Evolutionary conservation across 2,797 vertebrate species (phyloP).

Genomic region (Amblyopsis hoosieri): DNA sequence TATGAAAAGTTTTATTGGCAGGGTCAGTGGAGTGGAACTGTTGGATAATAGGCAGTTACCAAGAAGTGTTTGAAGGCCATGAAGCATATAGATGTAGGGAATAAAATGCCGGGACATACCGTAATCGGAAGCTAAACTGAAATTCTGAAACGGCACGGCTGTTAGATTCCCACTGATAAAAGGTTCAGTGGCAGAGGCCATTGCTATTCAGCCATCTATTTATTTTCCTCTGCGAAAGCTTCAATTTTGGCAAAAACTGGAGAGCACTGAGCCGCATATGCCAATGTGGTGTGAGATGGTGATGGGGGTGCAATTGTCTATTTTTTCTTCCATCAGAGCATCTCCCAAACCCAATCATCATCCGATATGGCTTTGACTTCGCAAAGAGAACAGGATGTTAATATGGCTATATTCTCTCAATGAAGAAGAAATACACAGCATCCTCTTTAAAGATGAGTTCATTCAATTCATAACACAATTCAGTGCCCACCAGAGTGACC

Average conservation of each 20-base stretch:
- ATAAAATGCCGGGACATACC: conserved; percentile 98
- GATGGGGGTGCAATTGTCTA: conserved; percentile 66
- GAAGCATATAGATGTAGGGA: conserved; percentile 98
- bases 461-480: conserved; percentile 79
- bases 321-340: conserved; percentile 63
- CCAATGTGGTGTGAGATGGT: conserved; percentile 80
- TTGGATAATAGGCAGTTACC: conserved; percentile 99
- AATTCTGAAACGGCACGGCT: conserved; percentile 87
- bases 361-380: conserved; percentile 80
- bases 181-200: conserved; percentile 82
- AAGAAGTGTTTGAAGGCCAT: conserved; percentile 96
- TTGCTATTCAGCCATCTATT: conserved; percentile 85
- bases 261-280: conserved; percentile 82
- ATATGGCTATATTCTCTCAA: conserved; percentile 82
- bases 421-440: conserved; percentile 71
- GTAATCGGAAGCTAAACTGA: conserved; percentile 99
- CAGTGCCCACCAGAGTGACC: conserved; percentile 73
- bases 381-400: conserved; percentile 79
- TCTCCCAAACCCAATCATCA: conserved; percentile 81
- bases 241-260: conserved; percentile 86
- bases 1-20: conserved; percentile 99
- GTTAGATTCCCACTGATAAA: conserved; percentile 87
- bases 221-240: conserved; percentile 83
- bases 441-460: conserved; percentile 80
- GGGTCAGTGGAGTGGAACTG: conserved; percentile 99